phyloP scores from a whole-genome alignment of 2,797 vertebrate species.

The Triplophysa yarkandensis region DNA sequence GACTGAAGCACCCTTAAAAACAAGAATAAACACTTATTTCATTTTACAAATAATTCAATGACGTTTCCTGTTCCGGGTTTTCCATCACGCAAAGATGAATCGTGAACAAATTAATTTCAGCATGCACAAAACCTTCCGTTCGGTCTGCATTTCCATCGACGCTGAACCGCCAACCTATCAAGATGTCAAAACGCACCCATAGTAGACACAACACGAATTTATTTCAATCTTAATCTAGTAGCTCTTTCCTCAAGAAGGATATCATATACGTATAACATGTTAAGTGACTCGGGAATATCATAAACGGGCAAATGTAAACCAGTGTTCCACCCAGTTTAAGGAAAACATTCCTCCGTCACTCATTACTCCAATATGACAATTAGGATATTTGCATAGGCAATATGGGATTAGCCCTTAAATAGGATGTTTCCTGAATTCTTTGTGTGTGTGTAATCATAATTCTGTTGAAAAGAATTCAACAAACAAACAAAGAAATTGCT shows the following conservation, averaged over 20 bases:
- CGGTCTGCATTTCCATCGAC: constrained; percentile 45
- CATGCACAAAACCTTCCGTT: constrained; percentile 26
- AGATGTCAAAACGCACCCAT: constrained; percentile 82
- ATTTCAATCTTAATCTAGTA: constrained; percentile 91
- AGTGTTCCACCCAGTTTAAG: constrained; percentile 83
- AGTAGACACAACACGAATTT: constrained; percentile 90
- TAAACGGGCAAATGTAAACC: constrained; percentile 95
- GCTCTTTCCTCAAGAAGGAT: constrained; percentile 81
- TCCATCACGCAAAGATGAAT: constrained; percentile 5
- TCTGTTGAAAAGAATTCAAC: constrained; percentile 75
- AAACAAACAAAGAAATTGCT: constrained; percentile 69
- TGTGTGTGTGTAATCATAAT: constrained; percentile 75
- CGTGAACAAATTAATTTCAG: constrained; percentile 26
- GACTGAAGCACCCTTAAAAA: constrained; percentile 54
- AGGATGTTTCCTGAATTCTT: constrained; percentile 96
- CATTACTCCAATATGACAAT: constrained; percentile 86
- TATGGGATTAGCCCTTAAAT: constrained; percentile 99
- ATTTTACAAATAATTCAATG: constrained; percentile 38
- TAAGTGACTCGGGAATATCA: constrained; percentile 92
- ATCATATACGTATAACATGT: constrained; percentile 82
- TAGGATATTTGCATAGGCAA: constrained; percentile 99
- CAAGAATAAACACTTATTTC: constrained; percentile 43
- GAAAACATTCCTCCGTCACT: constrained; percentile 77
- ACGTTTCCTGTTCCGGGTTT: constrained; percentile 9
- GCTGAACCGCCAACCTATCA: constrained; percentile 56